Base-by-base conservation (phyloP, 1,140 invertebrate species). In the Procambarus clarkii region DNA sequence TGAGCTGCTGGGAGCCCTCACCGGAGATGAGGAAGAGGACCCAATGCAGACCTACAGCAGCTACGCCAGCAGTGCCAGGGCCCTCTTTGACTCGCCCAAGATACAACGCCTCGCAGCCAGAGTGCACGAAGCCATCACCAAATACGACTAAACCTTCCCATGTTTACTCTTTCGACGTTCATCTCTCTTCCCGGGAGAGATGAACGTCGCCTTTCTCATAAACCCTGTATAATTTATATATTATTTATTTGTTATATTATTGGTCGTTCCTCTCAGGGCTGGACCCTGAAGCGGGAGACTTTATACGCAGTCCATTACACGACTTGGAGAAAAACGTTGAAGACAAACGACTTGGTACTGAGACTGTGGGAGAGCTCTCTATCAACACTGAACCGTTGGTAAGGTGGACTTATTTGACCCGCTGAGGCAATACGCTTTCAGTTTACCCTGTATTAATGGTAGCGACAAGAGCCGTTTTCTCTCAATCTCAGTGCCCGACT, bases 291-390 rank as follows among this genome's bases (percentile, higher is more conserved):
- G 69, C 44, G 46, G 69, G 69, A 50, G 21, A 50, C 64, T 24
- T 69, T 46, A 69, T 60, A 71, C 83, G 74, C 83, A 85, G 83
- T 85, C 83, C 83, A 85, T 85, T 46, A 24, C 24, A 71, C 46
- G 18, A 85, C 64, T 8, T 2, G 60, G 44, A 85, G 11, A n/a
- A 24, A 24, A 48, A 85, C 44, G 48, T n/a, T 24, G 15, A 81
- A 24, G 48, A 81, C 79, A 81, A 8, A 74, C 11, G 69, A 74
- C 69, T 34, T 71, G 4, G 7, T 21, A 34, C 8, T 18, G 13
- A 64, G 60, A 64, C 13, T 18, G 13, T 18, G 18, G 1, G 13
- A 64, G 21, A 64, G 60, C 11, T 64, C 60, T 21, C 18, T 21
- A 64, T 21, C 18, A 15, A 18, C 7, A 21, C 7, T 69, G 13